Conservation (phyloP, 1,140 invertebrate genomes). For the Zaprionus inermis region DNA sequence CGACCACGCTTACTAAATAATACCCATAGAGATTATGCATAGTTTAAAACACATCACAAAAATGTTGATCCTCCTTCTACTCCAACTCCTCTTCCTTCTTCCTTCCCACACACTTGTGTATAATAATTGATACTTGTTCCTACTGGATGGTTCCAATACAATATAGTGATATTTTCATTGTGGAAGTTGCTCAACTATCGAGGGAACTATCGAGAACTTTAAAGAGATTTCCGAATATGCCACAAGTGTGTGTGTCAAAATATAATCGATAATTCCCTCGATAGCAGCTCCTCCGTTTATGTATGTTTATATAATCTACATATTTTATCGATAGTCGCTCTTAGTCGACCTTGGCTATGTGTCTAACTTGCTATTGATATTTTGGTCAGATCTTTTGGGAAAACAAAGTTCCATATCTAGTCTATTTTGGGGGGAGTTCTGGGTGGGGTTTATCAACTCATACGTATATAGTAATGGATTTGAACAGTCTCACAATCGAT, state of each 20-base stretch:
- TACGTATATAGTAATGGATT: constrained; percentile 16
- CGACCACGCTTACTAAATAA: constrained; percentile 64
- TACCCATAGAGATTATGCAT: constrained; percentile 70
- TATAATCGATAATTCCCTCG: background rate
- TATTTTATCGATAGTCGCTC: constrained; percentile 15
- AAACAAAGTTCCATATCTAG: constrained; percentile 25
- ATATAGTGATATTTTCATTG: background rate
- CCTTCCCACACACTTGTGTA: constrained; percentile 14
- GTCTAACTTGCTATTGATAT: constrained; percentile 29
- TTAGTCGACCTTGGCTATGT: constrained; percentile 8
- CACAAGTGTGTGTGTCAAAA: background rate
- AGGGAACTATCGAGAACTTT: background rate
- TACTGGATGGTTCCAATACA: constrained; percentile 1
- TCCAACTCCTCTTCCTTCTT: background rate
- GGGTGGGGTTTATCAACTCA: constrained; percentile 19
- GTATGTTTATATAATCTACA: constrained; percentile 6
- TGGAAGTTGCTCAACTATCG: background rate
- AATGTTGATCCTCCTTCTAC: constrained; percentile 25
- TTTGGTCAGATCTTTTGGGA: constrained; percentile 46
- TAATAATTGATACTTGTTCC: constrained; percentile 15
- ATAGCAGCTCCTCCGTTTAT: background rate
- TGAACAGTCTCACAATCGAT: constrained; percentile 41
- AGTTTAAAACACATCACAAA: constrained; percentile 56
- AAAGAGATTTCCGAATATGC: background rate
- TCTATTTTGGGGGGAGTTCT: background rate